Evolutionary conservation across 2,113 vertebrate species (phyloP).

Genomic region (Hyperopisus bebe): DNA sequence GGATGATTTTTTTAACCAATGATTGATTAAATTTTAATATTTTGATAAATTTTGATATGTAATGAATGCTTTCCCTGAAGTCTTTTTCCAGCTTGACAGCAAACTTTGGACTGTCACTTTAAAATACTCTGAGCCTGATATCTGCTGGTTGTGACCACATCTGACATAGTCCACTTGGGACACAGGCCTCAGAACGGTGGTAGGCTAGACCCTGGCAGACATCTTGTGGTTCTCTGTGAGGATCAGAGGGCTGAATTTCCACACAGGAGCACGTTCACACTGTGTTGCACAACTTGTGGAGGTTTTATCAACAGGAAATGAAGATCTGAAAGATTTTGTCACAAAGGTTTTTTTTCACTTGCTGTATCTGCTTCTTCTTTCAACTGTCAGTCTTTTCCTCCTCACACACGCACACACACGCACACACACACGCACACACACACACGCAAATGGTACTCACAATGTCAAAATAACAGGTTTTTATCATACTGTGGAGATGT

Average conservation of each 20-base stretch:
- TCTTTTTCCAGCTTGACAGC: neutral
- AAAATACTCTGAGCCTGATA: neutral
- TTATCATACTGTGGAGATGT: neutral
- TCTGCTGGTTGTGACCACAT: neutral
- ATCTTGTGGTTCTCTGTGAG: neutral
- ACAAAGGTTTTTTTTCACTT: neutral
- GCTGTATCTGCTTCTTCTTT: neutral
- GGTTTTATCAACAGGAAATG: neutral
- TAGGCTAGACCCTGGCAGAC: neutral
- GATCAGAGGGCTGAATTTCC: neutral
- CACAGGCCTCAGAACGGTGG: neutral
- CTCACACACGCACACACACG: neutral
- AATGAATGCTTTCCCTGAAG: neutral
- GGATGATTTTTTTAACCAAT: neutral
- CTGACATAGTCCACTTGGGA: neutral
- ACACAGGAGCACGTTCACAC: neutral
- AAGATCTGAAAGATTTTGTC: neutral
- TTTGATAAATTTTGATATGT: neutral
- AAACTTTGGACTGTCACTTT: neutral
- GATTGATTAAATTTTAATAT: too few relatives aligned
- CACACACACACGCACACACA: neutral
- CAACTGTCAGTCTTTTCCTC: neutral
- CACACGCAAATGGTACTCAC: neutral
- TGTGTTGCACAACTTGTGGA: neutral
- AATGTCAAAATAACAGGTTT: neutral